Conservation (phyloP, 2,797 vertebrate species). For the Rhinoraja longicauda region DNA sequence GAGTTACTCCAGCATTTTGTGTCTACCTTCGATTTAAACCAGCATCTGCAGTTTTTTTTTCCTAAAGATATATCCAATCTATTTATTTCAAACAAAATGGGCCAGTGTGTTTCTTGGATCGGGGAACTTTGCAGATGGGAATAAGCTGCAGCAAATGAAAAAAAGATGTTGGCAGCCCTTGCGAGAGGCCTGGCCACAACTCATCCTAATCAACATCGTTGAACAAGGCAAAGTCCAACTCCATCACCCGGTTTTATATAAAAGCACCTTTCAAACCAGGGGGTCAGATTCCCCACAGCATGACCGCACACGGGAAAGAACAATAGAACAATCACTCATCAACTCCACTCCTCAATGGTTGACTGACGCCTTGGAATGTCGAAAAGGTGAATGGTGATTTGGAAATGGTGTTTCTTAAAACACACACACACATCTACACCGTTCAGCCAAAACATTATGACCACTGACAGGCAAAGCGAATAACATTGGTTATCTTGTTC, state of each 20-base stretch:
- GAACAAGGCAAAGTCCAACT: not conserved
- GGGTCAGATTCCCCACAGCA: not conserved
- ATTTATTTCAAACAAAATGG: not conserved
- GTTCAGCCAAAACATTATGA: no score
- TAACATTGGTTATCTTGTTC: no score
- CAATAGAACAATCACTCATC: not conserved
- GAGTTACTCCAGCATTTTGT: no score
- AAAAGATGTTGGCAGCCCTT: not conserved
- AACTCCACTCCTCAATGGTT: not conserved
- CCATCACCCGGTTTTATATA: not conserved
- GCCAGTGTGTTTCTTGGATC: not conserved
- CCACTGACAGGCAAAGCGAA: no score
- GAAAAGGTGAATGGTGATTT: not conserved
- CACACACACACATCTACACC: not conserved
- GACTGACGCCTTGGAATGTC: not conserved
- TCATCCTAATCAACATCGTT: not conserved
- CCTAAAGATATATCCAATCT: no score
- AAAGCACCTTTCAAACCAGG: not conserved
- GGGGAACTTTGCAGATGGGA: not conserved
- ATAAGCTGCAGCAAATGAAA: not conserved
- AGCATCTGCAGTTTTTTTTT: no score
- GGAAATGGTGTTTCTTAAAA: not conserved
- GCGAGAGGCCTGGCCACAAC: not conserved
- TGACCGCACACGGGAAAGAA: not conserved
- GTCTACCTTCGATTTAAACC: no score